phyloP scores from a whole-genome alignment of 1,140 invertebrate species.

The Notospermus geniculatus region DNA sequence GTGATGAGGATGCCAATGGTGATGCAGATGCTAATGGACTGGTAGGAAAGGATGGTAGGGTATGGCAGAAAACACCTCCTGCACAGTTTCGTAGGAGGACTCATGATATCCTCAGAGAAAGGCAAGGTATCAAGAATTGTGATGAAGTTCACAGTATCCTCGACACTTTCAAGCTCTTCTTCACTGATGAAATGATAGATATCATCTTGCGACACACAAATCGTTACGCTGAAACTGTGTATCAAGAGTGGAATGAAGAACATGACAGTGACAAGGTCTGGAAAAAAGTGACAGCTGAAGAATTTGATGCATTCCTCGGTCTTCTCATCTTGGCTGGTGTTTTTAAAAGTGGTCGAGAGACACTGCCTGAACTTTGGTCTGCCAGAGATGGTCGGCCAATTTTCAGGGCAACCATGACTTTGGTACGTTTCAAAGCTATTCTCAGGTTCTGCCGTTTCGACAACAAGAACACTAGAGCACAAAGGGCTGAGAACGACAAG shows the following conservation, averaged over 20 bases:
- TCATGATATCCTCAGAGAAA: not conserved
- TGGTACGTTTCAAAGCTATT: constrained; percentile 19
- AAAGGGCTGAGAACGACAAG: constrained; percentile 24
- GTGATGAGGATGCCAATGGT: too few species aligned
- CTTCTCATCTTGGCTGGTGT: constrained; percentile 12
- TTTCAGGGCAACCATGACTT: constrained; percentile 21
- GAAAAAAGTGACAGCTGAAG: constrained; percentile 11
- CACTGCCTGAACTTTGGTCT: constrained; percentile 12
- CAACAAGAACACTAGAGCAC: constrained; percentile 24
- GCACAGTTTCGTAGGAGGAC: not conserved
- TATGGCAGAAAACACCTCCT: not conserved
- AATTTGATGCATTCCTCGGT: constrained; percentile 23
- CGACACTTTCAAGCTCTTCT: not conserved
- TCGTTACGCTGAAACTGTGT: not conserved
- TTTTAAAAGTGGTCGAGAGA: not conserved
- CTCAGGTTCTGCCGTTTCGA: constrained; percentile 31
- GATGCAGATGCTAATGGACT: too few species aligned
- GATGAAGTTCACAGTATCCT: not conserved
- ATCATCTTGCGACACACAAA: not conserved
- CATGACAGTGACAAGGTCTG: not conserved
- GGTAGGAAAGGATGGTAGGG: constrained; percentile 10
- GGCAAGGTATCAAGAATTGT: not conserved
- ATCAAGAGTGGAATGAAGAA: not conserved
- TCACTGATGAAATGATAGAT: not conserved
- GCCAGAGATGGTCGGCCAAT: constrained; percentile 12